Evolutionary conservation across 1,140 invertebrate species (phyloP).

Genomic region (Melitaea cinxia): DNA sequence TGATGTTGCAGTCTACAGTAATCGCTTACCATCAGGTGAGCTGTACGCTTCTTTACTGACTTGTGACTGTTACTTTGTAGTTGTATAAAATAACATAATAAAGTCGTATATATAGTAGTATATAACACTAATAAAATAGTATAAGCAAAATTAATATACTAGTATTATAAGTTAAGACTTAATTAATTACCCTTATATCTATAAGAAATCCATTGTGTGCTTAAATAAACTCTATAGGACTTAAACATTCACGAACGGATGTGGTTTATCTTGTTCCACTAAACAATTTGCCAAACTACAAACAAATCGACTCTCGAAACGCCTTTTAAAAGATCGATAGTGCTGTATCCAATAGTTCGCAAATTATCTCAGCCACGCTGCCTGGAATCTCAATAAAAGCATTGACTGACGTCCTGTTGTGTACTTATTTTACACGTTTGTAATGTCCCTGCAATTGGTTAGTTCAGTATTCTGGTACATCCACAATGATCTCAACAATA

Average conservation of each 20-base stretch:
- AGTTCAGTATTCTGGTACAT: constrained; percentile 33
- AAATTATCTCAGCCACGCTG: constrained; percentile 40
- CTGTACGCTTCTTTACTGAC: too few relatives aligned
- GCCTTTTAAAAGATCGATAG: constrained; percentile 24
- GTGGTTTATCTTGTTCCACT: constrained; percentile 17
- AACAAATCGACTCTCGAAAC: constrained; percentile 28
- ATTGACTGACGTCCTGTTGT: constrained; percentile 43
- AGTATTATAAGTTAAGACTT: too few relatives aligned
- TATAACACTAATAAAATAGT: too few relatives aligned
- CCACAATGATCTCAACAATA: constrained; percentile 34
- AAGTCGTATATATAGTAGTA: too few relatives aligned
- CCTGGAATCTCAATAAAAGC: constrained; percentile 60
- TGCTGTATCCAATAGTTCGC: constrained; percentile 27
- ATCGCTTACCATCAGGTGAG: too few relatives aligned
- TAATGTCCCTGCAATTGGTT: constrained; percentile 49
- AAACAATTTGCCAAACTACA: constrained; percentile 28
- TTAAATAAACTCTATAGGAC: constrained; percentile 14
- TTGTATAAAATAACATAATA: too few relatives aligned
- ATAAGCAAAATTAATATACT: too few relatives aligned
- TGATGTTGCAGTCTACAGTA: too few relatives aligned
- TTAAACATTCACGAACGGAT: constrained; percentile 22
- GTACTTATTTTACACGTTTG: constrained; percentile 50
- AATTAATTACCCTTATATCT: too few relatives aligned
- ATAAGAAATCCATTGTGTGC: neutral
- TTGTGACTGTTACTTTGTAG: too few relatives aligned